Percentiles rank a stretch among this genome's conserved stretches.
phyloP scores from a whole-genome alignment of 2,797 vertebrate genomes.

The Scyliorhinus canicula region DNA sequence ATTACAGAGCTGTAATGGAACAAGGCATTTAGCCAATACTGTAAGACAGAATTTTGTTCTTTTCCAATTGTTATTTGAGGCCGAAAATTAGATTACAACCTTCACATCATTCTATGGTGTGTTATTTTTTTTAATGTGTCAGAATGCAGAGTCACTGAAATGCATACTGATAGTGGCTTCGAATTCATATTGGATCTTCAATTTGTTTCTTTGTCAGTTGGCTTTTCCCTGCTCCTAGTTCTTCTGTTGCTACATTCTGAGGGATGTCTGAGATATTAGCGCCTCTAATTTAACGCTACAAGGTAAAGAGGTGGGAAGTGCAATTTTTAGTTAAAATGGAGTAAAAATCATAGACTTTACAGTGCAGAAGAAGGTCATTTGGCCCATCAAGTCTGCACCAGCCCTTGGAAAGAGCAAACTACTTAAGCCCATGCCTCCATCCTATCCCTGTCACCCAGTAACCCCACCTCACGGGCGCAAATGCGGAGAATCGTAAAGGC shows the following conservation, averaged over 20 bases:
- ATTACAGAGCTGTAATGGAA: not conserved
- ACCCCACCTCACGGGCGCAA: too few relatives aligned
- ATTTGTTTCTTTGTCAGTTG: not conserved
- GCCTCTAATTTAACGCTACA: not conserved
- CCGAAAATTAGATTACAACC: constrained; percentile 4
- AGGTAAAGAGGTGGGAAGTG: too few relatives aligned
- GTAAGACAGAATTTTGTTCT: not conserved
- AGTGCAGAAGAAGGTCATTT: too few relatives aligned
- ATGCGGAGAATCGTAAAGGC: too few relatives aligned
- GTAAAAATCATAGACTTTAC: too few relatives aligned
- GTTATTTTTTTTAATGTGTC: not conserved
- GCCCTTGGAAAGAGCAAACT: too few relatives aligned
- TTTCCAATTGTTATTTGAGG: constrained; percentile 10
- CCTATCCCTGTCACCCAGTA: too few relatives aligned
- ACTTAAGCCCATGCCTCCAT: too few relatives aligned
- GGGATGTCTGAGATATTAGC: not conserved
- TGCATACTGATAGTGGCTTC: not conserved
- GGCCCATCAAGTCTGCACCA: too few relatives aligned
- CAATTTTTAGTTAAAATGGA: not conserved
- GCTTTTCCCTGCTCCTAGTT: not conserved
- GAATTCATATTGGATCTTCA: not conserved
- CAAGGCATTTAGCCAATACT: not conserved
- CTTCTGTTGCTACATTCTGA: not conserved
- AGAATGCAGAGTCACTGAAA: not conserved
- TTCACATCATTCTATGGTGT: not conserved